phyloP scores from a whole-genome alignment of 2,888 invertebrate species.

The Merodon equestris region DNA sequence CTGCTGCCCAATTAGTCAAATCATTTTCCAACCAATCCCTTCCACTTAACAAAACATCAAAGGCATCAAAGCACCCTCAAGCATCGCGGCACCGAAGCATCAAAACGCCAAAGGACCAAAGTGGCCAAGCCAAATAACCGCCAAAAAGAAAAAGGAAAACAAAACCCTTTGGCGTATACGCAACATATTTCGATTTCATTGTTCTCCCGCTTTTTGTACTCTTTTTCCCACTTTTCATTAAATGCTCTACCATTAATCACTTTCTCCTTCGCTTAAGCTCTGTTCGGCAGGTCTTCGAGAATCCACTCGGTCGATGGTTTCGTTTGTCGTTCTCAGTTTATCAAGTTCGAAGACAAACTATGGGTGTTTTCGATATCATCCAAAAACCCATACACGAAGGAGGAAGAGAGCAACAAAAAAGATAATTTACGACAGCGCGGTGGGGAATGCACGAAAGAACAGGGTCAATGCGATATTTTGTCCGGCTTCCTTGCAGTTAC shows the following conservation, averaged over 20 bases:
- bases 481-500: neutral
- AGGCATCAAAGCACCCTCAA: neutral
- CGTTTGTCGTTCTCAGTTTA: conserved; percentile 52
- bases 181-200: conserved; percentile 39
- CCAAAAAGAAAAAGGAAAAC: conserved; percentile 28
- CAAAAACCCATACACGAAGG: conserved; percentile 10
- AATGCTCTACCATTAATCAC: conserved; percentile 63
- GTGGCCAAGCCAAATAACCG: conserved; percentile 2
- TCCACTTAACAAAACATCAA: neutral
- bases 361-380: conserved; percentile 56
- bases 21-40: conserved; percentile 1
- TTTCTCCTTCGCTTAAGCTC: conserved; percentile 25
- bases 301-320: neutral
- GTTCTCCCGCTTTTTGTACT: neutral
- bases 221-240: conserved; percentile 48
- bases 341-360: conserved; percentile 62
- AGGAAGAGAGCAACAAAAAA: too few relatives aligned
- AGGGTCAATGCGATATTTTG: conserved; percentile 39
- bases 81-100: conserved; percentile 7
- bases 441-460: conserved; percentile 37
- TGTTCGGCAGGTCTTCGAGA: too few relatives aligned
- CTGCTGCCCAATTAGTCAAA: neutral
- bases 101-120: conserved; percentile 22
- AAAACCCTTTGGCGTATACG: conserved; percentile 52
- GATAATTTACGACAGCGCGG: conserved; percentile 60